Conservation (phyloP, 2,888 invertebrate genomes). For the Phaedon cochleariae region DNA sequence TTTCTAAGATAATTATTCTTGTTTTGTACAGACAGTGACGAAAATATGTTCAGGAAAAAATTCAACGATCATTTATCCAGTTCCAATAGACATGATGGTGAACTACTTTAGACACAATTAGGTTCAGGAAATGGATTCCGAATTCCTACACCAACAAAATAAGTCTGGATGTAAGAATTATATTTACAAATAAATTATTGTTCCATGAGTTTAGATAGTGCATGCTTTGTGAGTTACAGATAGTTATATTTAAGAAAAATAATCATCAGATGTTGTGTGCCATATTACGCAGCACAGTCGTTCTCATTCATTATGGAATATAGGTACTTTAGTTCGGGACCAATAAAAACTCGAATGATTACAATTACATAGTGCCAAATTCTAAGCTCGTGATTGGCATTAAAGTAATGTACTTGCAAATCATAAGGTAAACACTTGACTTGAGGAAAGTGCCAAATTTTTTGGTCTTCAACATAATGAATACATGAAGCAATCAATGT, state of each 20-base stretch:
- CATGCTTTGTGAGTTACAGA: no score
- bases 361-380: constrained; percentile 20
- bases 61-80: constrained; percentile 48
- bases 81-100: constrained; percentile 43
- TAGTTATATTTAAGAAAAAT: no score
- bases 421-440: background rate
- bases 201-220: no score
- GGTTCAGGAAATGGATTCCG: background rate
- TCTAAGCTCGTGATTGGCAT: constrained; percentile 26
- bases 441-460: background rate
- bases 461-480: background rate
- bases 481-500: background rate
- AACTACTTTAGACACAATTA: constrained; percentile 22
- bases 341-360: background rate
- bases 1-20: no score
- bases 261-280: no score
- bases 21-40: constrained; percentile 43
- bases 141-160: background rate
- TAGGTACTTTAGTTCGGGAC: constrained; percentile 15
- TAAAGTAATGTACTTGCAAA: background rate
- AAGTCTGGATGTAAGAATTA: no score
- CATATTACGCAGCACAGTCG: no score
- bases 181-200: no score
- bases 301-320: background rate
- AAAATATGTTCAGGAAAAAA: constrained; percentile 48